Base-by-base conservation (phyloP, 2,113 vertebrate species). In the Peromyscus maniculatus region DNA sequence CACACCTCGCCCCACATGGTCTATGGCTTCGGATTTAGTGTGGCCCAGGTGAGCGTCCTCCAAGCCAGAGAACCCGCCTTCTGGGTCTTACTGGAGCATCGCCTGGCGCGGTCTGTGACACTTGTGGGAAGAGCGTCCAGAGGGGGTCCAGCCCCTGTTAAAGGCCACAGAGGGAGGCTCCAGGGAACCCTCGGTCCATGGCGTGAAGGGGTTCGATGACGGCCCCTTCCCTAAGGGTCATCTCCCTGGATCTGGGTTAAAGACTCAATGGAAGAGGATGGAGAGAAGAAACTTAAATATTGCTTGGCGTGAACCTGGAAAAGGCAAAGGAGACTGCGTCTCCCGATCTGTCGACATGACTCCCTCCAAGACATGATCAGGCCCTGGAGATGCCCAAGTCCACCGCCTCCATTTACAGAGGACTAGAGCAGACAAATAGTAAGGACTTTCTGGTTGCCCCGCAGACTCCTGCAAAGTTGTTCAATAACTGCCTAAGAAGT, bases 1-100 rank as follows among this genome's bases (percentile, higher is more conserved):
- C 99, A 99, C 99, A 99, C 98, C 93, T 66, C 39, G 3, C 59
- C 74, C 98, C 97, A 95, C 91, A 1, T 95, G 90, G 92, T 98
- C 98, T 97, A 98, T 90, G 97, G 97, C 98, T 98, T 98, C 96
- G 96, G 96, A 98, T 66, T 97, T 97, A 98, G 98, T 95, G 98
- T 98, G 98, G 96, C 97, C 97, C 93, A 79, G 89, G 31, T 83
- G 94, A 87, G 89, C 74, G 74, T 49, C 36, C 92, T 5, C 0
- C 62, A 66, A 77, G 57, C 84, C 72, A n/a, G 4, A 91, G 94
- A 80, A 39, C 16, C 84, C 3, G 4, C 74, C 43, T 62, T 62
- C 91, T 71, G 22, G 90, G 79, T 78, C 75, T 43, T 7, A 7
- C 1, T 67, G 87, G 91, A 93, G 21, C 10, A 7, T 21, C n/a